These are phyloP conservation scores for Cephalopterus ornatus DNA, from an alignment of 2,113 vertebrate species.

Conservation along the genomic window DNA sequence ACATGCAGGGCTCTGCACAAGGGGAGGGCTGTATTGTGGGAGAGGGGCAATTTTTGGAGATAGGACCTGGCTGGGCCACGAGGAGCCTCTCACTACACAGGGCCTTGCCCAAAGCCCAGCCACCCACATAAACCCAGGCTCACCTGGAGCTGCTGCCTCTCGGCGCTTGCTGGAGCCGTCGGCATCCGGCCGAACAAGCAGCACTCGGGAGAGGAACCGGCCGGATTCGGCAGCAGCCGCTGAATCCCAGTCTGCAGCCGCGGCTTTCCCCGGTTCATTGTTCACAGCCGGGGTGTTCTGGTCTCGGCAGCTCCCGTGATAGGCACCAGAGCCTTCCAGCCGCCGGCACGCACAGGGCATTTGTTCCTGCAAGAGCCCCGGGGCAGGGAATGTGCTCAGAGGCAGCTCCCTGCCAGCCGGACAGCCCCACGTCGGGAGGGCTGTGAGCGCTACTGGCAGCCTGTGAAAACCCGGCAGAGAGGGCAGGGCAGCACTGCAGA, in stretches of 20 bases:
- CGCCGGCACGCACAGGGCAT: accelerated
- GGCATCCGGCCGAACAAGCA: accelerated
- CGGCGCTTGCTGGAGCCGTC: accelerated
- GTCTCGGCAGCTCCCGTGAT: neutral
- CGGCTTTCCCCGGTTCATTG: accelerated
- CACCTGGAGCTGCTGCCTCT: neutral
- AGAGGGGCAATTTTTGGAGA: neutral
- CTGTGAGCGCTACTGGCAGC: neutral
- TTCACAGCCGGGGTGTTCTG: accelerated
- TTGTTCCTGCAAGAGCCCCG: neutral
- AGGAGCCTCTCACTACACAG: accelerated
- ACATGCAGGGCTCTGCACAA: accelerated
- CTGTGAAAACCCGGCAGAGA: neutral
- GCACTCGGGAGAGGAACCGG: accelerated
- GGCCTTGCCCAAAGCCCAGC: neutral
- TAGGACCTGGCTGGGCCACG: neutral
- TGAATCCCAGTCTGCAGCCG: accelerated
- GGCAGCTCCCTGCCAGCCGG: neutral
- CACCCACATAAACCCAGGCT: accelerated
- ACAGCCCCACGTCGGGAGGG: accelerated
- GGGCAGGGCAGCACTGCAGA: neutral
- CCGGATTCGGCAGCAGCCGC: accelerated
- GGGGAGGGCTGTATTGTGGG: neutral
- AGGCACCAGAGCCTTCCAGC: neutral
- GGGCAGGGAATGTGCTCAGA: neutral